Base-by-base conservation (phyloP, 2,113 vertebrate genomes). In the Nibea albiflora region DNA sequence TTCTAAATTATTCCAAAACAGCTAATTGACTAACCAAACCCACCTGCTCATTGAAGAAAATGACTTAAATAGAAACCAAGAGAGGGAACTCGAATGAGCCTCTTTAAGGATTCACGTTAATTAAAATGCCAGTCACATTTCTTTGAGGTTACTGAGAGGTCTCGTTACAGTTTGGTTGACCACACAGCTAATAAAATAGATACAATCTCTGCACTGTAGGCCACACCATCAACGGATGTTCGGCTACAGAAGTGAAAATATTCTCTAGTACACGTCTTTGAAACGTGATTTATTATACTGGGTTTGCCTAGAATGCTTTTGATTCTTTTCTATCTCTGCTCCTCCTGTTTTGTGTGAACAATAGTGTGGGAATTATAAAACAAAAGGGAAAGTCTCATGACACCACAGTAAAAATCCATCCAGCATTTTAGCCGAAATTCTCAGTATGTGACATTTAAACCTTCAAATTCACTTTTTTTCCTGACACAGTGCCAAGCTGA, bases 401-500 rank as follows among this genome's bases (percentile, higher is more conserved):
- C 20, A 17, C 46, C 2, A 14, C 11, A 42, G 31, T 44, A 8
- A 63, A 44, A 42, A n/a, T 20, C 58, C 28, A 39, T 26, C 24
- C 24, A 1, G 28, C 15, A 65, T 26, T 24, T 14, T 15, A 35
- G 24, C 24, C 31, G 67, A 69, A 42, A 46, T 63, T 11, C 49
- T 26, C 24, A 31, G 12, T 60, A 22, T n/a, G n/a, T 44, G 11
- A 5, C 17, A 0, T 58, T 17, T 42, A 47, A 76, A 61, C 20
- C 22, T 5, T 53, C 2, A 15, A 66, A 63, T 46, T 77, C 16
- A 62, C 6, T 2, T 56, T 1, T 56, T 75, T 64, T 64, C 58
- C 63, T 88, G 75, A 70, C 76, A 11, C 95, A 99, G 98, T 78
- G 98, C 97, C 70, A 96, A 96, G 78, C 96, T 99, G 93, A 99